Percentiles rank a stretch among this genome's conserved stretches.
These are phyloP conservation scores for Lutjanus erythropterus DNA, from an alignment of 2,113 vertebrate genomes.

Conservation along the genomic window DNA sequence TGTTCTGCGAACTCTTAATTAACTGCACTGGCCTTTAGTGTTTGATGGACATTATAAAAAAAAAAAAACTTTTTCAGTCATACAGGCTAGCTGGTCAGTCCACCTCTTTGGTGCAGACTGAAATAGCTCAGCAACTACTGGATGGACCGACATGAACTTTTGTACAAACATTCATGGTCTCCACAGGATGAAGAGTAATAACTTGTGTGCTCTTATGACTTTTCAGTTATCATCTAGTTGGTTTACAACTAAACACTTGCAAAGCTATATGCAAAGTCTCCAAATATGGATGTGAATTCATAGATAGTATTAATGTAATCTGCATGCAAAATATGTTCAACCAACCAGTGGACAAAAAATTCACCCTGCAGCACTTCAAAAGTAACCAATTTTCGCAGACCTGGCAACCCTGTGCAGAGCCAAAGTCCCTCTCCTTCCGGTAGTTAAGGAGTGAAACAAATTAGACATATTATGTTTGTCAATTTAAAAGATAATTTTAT, in stretches of 20 bases:
- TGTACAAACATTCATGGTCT: neutral
- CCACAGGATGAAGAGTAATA: neutral
- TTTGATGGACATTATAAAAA: neutral
- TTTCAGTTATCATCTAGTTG: neutral
- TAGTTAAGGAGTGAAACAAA: too few relatives aligned
- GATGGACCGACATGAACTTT: neutral
- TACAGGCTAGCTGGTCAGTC: neutral
- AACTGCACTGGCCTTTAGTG: slow-evolving; percentile 1
- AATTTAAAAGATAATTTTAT: too few relatives aligned
- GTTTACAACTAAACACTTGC: neutral
- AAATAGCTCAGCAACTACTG: neutral
- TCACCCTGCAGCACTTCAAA: too few relatives aligned
- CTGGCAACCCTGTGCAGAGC: too few relatives aligned
- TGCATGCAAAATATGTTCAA: too few relatives aligned
- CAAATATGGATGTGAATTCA: too few relatives aligned
- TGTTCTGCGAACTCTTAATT: neutral
- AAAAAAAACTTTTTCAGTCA: neutral
- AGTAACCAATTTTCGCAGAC: too few relatives aligned
- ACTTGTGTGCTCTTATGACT: neutral
- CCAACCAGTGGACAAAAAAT: too few relatives aligned
- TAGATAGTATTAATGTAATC: too few relatives aligned
- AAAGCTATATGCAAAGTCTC: neutral
- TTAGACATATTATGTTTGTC: too few relatives aligned
- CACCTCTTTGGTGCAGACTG: neutral
- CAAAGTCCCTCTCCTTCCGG: too few relatives aligned